Evolutionary conservation across 1,140 invertebrate species (phyloP).

Genomic region (Tachypleus tridentatus): DNA sequence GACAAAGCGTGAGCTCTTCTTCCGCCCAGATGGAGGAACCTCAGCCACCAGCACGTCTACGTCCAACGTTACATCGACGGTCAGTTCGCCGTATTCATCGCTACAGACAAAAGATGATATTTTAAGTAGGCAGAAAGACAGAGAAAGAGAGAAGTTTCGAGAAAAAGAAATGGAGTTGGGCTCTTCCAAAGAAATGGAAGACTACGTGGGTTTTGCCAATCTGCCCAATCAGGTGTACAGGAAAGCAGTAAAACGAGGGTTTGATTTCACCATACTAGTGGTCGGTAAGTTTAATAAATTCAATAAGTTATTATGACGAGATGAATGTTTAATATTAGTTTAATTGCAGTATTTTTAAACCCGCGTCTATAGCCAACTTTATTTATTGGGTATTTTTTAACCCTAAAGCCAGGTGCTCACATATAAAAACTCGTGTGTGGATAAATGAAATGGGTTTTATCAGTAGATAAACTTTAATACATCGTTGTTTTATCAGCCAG

Average conservation of each 20-base stretch:
- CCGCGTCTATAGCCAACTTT: too few relatives aligned
- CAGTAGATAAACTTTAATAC: too few relatives aligned
- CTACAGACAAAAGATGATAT: conserved; percentile 12
- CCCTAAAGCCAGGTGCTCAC: too few relatives aligned
- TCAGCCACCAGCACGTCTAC: conserved; percentile 4
- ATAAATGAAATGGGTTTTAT: too few relatives aligned
- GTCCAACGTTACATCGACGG: conserved; percentile 12
- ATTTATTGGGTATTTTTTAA: too few relatives aligned
- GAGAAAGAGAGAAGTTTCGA: conserved; percentile 11
- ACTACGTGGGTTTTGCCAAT: conserved; percentile 49
- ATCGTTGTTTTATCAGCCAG: too few relatives aligned
- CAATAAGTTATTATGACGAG: too few relatives aligned
- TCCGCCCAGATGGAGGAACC: conserved; percentile 13
- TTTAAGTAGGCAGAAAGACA: conserved; percentile 18
- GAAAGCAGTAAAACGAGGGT: conserved; percentile 96
- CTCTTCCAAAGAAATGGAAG: conserved; percentile 13
- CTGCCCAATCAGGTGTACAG: conserved; percentile 97
- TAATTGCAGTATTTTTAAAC: too few relatives aligned
- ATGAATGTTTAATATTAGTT: too few relatives aligned
- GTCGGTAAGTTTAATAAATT: conserved; percentile 59
- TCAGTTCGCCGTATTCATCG: conserved; percentile 15
- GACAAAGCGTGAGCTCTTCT: conserved; percentile 25
- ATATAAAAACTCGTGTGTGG: too few relatives aligned
- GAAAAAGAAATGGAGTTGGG: too few relatives aligned
- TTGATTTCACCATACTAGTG: conserved; percentile 99